Evolutionary conservation across 2,113 vertebrate species (phyloP), one percentile per base, ranked within the genome.

Genomic region (Gnathonemus echidnorhynchus): DNA sequence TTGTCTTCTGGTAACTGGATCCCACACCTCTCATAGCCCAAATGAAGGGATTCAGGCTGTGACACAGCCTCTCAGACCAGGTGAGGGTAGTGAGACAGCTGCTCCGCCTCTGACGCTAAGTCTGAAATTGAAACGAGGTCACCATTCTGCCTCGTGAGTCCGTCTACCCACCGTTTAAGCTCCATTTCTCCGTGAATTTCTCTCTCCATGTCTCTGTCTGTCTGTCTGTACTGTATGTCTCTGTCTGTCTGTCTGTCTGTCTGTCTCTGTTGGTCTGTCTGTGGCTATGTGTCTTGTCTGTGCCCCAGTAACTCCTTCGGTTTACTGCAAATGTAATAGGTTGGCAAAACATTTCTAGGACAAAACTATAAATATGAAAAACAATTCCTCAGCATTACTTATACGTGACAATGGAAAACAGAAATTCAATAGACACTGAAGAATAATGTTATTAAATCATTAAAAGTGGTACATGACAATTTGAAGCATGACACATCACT

Each of bases 1-100:
- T 88, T 88, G 87, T 88, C 8, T 42, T 56, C 42, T 53, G 5
- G 87, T 88, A 88, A 88, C 56, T 42, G 24, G 17, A 88, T 88
- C 87, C 35, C 53, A n/a, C 53, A 48, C 83, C 77, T 85, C 21
- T 85, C 42, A 85, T n/a, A n/a, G 56, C 11, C 17, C 9, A 58
- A 45, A 42, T 88, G 87, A 88, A 88, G 48, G 52, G 56, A 88
- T 88, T 62, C 87, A 46, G 53, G 53, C 87, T 58, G 7, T 42
- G 53, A 88, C 24, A 31, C 87, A 62, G 27, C 53, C 53, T n/a
- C 53, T 27, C 35, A 24, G 42, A 88, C 42, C 52, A 46, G 15
- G 87, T 88, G 31, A 66, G 17, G 53, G 19, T 9, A 15, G 17
- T 39, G 19, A 66, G 35, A 48, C 27, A 46, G 56, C 17, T 66